phyloP scores from a whole-genome alignment of 2,888 invertebrate genomes.

The Dascillus cervinus region DNA sequence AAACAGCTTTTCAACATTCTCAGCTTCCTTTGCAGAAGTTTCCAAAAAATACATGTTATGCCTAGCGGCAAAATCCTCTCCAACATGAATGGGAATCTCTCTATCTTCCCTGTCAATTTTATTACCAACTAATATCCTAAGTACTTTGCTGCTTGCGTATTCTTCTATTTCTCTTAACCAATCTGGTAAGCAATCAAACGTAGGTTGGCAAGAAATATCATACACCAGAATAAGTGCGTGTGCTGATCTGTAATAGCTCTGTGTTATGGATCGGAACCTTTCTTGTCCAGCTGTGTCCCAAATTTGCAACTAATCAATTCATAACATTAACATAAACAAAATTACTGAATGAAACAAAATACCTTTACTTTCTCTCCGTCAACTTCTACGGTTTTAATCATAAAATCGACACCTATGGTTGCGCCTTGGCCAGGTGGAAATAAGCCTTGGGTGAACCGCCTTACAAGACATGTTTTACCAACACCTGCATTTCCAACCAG shows the following conservation, averaged over 20 bases:
- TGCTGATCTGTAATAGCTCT: conserved; percentile 95
- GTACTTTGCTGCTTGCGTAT: conserved; percentile 91
- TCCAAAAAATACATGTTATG: conserved; percentile 98
- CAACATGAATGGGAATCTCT: conserved; percentile 91
- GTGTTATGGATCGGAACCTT: conserved; percentile 92
- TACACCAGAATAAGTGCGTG: conserved; percentile 95
- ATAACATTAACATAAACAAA: neutral
- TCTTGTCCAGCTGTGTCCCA: conserved; percentile 99
- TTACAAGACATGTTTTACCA: conserved; percentile 94
- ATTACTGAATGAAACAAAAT: conserved; percentile 21
- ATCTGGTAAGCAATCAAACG: conserved; percentile 93
- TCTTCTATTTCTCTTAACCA: conserved; percentile 97
- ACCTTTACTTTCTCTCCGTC: conserved; percentile 93
- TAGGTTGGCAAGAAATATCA: conserved; percentile 95
- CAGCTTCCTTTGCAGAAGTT: conserved; percentile 96
- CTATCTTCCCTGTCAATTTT: conserved; percentile 95
- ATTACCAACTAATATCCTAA: conserved; percentile 94
- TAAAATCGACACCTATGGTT: conserved; percentile 98
- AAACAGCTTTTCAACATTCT: conserved; percentile 93
- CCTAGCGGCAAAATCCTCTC: conserved; percentile 90
- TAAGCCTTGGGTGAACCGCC: conserved; percentile 94
- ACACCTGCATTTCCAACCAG: conserved; percentile 97
- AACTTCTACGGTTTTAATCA: conserved; percentile 98
- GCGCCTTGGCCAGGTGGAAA: conserved; percentile 98
- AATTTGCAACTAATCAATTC: conserved; percentile 77